These are phyloP conservation scores for Hyposoter didymator DNA, from an alignment of 2,888 invertebrate species.

Conservation along the genomic window DNA sequence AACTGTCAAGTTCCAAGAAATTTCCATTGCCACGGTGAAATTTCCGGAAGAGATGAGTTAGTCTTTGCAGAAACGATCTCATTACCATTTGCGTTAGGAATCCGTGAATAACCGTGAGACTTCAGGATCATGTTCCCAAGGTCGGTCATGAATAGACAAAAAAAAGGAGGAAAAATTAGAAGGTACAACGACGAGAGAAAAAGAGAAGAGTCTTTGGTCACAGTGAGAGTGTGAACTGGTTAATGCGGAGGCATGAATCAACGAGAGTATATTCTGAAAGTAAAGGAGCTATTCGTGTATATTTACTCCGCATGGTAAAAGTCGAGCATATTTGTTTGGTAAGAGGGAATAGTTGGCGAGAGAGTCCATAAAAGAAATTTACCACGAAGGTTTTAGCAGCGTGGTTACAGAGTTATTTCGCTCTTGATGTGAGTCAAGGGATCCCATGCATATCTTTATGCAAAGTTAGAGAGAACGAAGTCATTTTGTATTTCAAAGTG, in stretches of 20 bases:
- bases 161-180: constrained; percentile 23
- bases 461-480: constrained; percentile 2
- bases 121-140: constrained; percentile 61
- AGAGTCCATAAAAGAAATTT: constrained; percentile 56
- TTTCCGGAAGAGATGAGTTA: constrained; percentile 59
- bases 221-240: constrained; percentile 57
- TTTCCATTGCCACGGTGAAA: constrained; percentile 39
- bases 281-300: not conserved
- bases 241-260: constrained; percentile 14
- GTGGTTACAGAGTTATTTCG: constrained; percentile 38
- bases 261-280: constrained; percentile 46
- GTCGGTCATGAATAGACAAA: constrained; percentile 48
- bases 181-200: constrained; percentile 13
- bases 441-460: not conserved
- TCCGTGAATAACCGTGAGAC: constrained; percentile 39
- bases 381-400: constrained; percentile 39
- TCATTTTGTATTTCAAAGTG: constrained; percentile 15
- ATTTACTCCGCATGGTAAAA: constrained; percentile 42
- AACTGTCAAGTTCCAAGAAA: constrained; percentile 15
- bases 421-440: constrained; percentile 20
- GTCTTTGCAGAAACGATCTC: not conserved
- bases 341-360: constrained; percentile 37
- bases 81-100: constrained; percentile 32
- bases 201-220: constrained; percentile 5
- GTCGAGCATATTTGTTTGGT: constrained; percentile 37